Base-by-base conservation (phyloP, 2,888 invertebrate species). In the Acronicta psi region DNA sequence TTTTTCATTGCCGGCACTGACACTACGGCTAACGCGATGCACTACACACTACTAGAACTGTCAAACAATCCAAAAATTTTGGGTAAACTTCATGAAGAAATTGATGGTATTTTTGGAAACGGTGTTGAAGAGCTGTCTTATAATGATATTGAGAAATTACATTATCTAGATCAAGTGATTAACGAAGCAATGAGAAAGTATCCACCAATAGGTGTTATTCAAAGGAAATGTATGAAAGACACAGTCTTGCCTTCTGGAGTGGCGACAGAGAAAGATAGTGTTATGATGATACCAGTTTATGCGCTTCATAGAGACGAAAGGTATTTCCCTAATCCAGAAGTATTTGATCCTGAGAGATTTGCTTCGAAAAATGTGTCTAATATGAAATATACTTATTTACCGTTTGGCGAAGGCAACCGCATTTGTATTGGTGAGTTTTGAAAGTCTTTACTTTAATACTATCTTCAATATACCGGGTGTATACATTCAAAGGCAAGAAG, bases 371-470 rank as follows among this genome's bases (percentile, higher is more conserved):
- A 85, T 50, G 34, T 59, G 31, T 49, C 62, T 2, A 76, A 82
- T 17, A 73, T 82, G 1, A 90, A 89, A 38, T 93, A 81, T 67
- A 84, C 85, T 17, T 94, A 86, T 73, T 70, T 94, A 59, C 92
- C 94, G 8, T 95, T 95, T 79, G 94, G 94, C 11, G 94, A 91
- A 73, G 95, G 95, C 40, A 92, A 93, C 42, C 84, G 95, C 29
- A 87, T 88, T 68, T 95, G 95, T 70, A 85, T 95, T 45, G 95
- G 95, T 94, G 79, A 87, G 87, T 79, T 20, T 31, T 47, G 7
- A 23, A 43, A 23, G 16, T 7, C 6, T n/a, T n/a, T 5, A 11
- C n/a, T n/a, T n/a, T n/a, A n/a, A n/a, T n/a, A n/a, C n/a, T n/a
- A n/a, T n/a, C n/a, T n/a, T n/a, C n/a, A n/a, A n/a, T n/a, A n/a